Conservation (phyloP, 2,113 vertebrate species). For the Eulemur rufifrons region DNA sequence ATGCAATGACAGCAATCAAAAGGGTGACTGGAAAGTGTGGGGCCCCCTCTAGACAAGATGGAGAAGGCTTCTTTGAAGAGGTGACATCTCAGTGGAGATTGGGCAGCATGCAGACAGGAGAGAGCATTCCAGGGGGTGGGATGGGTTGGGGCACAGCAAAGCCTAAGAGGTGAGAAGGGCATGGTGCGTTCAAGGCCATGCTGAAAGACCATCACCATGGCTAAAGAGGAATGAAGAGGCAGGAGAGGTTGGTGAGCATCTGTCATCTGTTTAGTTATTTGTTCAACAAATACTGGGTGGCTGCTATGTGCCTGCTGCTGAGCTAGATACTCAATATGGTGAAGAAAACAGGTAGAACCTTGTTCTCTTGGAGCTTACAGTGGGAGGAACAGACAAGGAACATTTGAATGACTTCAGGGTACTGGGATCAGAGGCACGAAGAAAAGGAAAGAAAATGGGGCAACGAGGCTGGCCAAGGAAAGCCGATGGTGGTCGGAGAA, state of each 20-base stretch:
- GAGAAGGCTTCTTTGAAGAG: neutral
- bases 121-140: neutral
- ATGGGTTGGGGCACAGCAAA: neutral
- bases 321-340: neutral
- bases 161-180: neutral
- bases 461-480: neutral
- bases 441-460: neutral
- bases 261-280: neutral
- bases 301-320: rapidly evolving
- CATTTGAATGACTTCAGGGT: neutral
- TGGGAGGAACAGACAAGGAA: neutral
- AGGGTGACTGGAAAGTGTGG: neutral
- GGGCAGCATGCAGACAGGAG: neutral
- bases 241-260: neutral
- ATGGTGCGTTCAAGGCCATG: no score
- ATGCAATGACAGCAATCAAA: neutral
- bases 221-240: neutral
- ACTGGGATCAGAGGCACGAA: rapidly evolving
- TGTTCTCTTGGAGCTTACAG: neutral
- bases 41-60: neutral
- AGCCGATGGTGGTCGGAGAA: rapidly evolving
- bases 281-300: neutral
- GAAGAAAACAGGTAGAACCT: neutral
- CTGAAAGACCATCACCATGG: neutral
- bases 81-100: neutral